phyloP scores from a whole-genome alignment of 1,140 invertebrate genomes.

The Cepaea nemoralis region DNA sequence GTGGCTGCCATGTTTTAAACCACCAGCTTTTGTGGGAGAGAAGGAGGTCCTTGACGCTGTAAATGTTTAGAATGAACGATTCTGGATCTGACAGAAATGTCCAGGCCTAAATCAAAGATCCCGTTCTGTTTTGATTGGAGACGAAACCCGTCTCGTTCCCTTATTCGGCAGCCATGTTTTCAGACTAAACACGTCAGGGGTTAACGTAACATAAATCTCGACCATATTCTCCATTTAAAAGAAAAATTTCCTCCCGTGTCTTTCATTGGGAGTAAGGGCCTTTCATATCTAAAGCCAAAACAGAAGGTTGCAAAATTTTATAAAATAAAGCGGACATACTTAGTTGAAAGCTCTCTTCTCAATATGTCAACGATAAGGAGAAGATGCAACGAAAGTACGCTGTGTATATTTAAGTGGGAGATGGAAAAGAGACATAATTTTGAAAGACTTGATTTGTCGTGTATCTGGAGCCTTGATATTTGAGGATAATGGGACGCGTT shows the following conservation, averaged over 20 bases:
- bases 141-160: background rate
- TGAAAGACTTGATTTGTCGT: too few relatives aligned
- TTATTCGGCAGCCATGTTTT: slow-evolving; percentile 24
- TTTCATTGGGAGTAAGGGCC: background rate
- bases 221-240: background rate
- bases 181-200: slow-evolving; percentile 17
- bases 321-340: too few relatives aligned
- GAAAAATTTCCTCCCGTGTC: background rate
- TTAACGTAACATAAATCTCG: slow-evolving; percentile 1
- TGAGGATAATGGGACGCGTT: background rate
- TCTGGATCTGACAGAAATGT: slow-evolving; percentile 1
- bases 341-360: too few relatives aligned
- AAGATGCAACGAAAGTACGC: too few relatives aligned
- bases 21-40: too few relatives aligned
- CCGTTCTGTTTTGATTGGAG: slow-evolving; percentile 23
- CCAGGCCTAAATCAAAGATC: slow-evolving; percentile 4
- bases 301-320: background rate
- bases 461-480: background rate
- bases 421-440: too few relatives aligned
- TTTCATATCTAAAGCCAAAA: background rate
- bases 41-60: background rate
- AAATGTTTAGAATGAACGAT: background rate
- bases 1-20: too few relatives aligned
- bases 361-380: too few relatives aligned
- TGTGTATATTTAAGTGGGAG: too few relatives aligned